Evolutionary conservation across 2,113 vertebrate genomes (phyloP), one percentile per base, ranked within the genome.

Genomic region (Morphnarchus princeps): DNA sequence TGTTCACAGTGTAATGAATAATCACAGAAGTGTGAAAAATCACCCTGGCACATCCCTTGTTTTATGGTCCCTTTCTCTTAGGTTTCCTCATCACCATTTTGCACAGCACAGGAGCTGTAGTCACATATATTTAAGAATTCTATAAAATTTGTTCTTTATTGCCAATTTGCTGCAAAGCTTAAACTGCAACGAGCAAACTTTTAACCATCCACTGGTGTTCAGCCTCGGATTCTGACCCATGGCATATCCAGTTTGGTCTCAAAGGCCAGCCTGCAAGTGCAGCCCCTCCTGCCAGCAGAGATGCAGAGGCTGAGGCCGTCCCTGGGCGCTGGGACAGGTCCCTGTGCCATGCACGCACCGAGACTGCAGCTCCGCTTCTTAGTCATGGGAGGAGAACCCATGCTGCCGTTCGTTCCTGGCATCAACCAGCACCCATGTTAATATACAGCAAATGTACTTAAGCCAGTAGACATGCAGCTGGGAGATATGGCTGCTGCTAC

Each of bases 261-360:
- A 34, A 32, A 57, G 40, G 40, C 34, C 62, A 47, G 7, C 6
- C 54, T 32, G 45, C 0, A 11, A 16, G 29, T 3, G 18, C 54
- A 42, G 13, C 29, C 25, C 59, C 38, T 31, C n/a, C 28, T 22
- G 50, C 28, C 38, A 45, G 43, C 28, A 0, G 1, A 58, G 43
- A 25, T 4, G 0, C 1, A 26, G n/a, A 8, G 18, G 13, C 17
- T 52, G 38, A 38, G 28, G 16, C 34, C 3, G 1, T 31, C 42
- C 42, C 50, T 6, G 6, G 7, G 16, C 0, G 0, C 65, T 0
- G 1, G 65, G 34, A 34, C 0, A 1, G 20, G 14, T 66, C 43
- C 52, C 50, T 29, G 42, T 49, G 50, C 50, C 1, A 2, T 3
- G 8, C 45, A 24, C 0, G 0, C 25, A 49, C 50, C 3, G 2